These are phyloP conservation scores for Pseudonaja textilis DNA, from an alignment of 2,113 vertebrate genomes.

Conservation along the genomic window DNA sequence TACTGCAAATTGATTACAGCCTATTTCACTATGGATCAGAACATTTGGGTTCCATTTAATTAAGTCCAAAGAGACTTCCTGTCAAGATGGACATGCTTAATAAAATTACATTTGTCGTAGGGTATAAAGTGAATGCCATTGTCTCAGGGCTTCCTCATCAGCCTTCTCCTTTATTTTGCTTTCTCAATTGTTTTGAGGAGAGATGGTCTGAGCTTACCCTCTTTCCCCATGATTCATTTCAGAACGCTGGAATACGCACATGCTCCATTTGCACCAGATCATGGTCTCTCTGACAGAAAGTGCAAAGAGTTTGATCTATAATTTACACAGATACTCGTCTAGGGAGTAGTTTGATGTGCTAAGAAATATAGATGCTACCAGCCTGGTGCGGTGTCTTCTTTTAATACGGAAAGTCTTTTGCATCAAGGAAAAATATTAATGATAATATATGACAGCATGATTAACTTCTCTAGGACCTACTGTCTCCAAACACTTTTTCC, in stretches of 20 bases:
- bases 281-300: constrained; percentile 33
- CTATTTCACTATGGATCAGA: constrained; percentile 7
- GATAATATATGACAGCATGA: neutral
- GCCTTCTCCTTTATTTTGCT: neutral
- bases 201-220: neutral
- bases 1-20: constrained; percentile 5
- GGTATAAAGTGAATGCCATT: neutral
- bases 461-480: neutral
- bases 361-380: constrained; percentile 1
- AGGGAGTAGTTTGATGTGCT: neutral
- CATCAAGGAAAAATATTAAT: neutral
- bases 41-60: constrained; percentile 24
- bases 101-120: constrained; percentile 3
- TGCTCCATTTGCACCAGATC: neutral
- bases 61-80: constrained; percentile 20
- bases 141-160: neutral
- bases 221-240: neutral
- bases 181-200: neutral
- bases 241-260: constrained; percentile 13
- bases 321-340: constrained; percentile 44
- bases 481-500: neutral
- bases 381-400: constrained; percentile 11
- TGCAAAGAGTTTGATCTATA: constrained; percentile 22
- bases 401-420: constrained; percentile 40
- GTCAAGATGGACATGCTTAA: constrained; percentile 7